Evolutionary conservation across 2,113 vertebrate species (phyloP), one percentile per base, ranked within the genome.

Genomic region (Nesospiza acunhae): DNA sequence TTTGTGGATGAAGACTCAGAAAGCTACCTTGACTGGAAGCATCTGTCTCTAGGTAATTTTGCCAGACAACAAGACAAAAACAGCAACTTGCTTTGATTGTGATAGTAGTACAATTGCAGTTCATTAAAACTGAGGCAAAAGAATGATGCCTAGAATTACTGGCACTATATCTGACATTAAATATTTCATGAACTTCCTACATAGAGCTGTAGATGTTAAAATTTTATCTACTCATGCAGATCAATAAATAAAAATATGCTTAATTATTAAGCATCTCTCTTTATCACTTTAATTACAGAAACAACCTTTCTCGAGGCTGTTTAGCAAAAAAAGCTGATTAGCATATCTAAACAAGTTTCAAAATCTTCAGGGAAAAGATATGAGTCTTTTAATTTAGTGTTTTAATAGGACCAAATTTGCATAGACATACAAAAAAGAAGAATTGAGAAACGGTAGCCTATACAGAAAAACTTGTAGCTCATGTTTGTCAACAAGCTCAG

Each of bases 241-340:
- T 85, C 78, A 93, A 85, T 94, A 91, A 94, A 89, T 79, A 50
- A 89, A 96, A 93, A 82, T 73, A 76, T 47, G 46, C 62, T 96
- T 95, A 94, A 89, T 97, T 95, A 95, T 96, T 96, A 89, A 95
- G 53, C 47, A 76, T 87, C 47, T 89, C 44, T 76, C 53, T 95
- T 84, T 82, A 92, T 89, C 93, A 28, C 58, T 91, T 83, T 85
- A 87, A 87, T 89, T 96, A 93, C 67, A 87, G 89, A 94, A 91
- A 58, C 87, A 95, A 76, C 69, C 23, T 93, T 95, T 93, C 74
- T 95, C 31, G 74, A 94, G 77, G 53, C 62, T 87, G 46, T 64
- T 94, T 69, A 89, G 89, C 69, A 85, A 73, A 87, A 87, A 87
- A 79, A 50, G 12, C 49, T 96, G 53, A 82, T 95, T 82, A 89